Evolutionary conservation across 1,140 invertebrate genomes (phyloP), one percentile per base, ranked within the genome.

Genomic region (Bilobella aurantiaca): DNA sequence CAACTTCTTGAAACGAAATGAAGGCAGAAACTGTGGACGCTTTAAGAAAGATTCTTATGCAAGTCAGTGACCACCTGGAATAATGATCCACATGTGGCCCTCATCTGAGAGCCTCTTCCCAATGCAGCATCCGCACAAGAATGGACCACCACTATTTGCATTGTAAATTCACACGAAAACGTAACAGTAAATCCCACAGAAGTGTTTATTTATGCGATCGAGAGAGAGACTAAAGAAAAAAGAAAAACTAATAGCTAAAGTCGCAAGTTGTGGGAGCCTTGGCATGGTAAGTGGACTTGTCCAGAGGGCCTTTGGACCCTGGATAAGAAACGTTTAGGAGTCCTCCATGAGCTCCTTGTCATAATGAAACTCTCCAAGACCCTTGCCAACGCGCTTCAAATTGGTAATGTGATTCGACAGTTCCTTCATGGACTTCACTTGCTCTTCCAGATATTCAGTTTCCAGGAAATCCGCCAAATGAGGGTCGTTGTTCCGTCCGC

Each of bases 401-500:
- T 83, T 80, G 69, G 83, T 83, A 58, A 86, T 75, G 69, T 81
- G 76, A 68, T 80, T 80, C 16, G 78, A 79, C 8, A 86, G 65
- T 71, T 84, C 77, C 72, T 85, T 84, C 67, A 85, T 85, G 30
- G 82, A 76, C 59, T 83, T 78, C 12, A 85, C 83, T 75, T 86
- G 83, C 67, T 86, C 83, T 56, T 79, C 76, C 64, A 85, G 75
- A 75, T 77, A 85, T 47, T 85, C 74, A 3, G 71, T 74, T 73
- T 85, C 84, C 32, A 85, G 65, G 75, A 82, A 85, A 68, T 85
- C 82, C 28, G 73, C 76, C 76, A 84, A 77, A 75, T 82, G 73
- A 3, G 73, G 61, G 67, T 76, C 75, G 23, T 57, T 62, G 64
- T 66, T 63, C 14, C 71, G 67, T 18, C 64, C 67, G 28, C 79